Base-by-base conservation (phyloP, 2,888 invertebrate species). In the Scaeva pyrastri region DNA sequence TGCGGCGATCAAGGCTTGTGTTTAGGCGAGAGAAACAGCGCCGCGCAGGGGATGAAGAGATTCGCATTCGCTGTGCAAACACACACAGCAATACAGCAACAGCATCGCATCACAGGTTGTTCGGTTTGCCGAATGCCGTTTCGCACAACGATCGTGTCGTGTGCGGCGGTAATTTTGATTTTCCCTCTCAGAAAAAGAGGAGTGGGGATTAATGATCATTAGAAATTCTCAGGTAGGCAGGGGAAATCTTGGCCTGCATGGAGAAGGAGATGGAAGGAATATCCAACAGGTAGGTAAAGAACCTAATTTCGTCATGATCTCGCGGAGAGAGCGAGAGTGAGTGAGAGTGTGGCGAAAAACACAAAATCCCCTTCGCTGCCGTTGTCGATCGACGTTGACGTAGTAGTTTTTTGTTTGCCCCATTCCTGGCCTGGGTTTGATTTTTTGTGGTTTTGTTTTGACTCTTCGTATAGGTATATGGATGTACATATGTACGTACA, bases 131-230 rank as follows among this genome's bases (percentile, higher is more conserved):
- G 75, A 75, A 68, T 56, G 64, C 43, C 26, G 72, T 62, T 78
- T 83, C 82, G 72, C 77, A 68, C 72, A 74, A 55, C 16, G 75
- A 74, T 86, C 82, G 82, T 82, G 86, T 81, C 82, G 86, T 86
- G 86, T 77, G 86, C 82, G 86, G 78, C 64, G 73, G 73, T 62
- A 70, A 82, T 74, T 86, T 86, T 73, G 77, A 86, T 74, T 73
- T 80, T 73, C 75, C 50, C 58, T 74, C 62, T 52, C 1, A 7
- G 58, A 66, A 73, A 79, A 64, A 23, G 16, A 80, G 45, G 72
- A 78, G 82, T 77, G 78, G 82, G 82, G 82, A 83, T 12, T 52
- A 41, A 56, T 71, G 75, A 68, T 85, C 72, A 85, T 85, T 72
- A 68, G 73, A 52, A 58, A 12, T 55, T 85, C 68, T 73, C 81